These are phyloP conservation scores for Girardia tigrina DNA, from an alignment of 2,888 invertebrate genomes.

Conservation along the genomic window DNA sequence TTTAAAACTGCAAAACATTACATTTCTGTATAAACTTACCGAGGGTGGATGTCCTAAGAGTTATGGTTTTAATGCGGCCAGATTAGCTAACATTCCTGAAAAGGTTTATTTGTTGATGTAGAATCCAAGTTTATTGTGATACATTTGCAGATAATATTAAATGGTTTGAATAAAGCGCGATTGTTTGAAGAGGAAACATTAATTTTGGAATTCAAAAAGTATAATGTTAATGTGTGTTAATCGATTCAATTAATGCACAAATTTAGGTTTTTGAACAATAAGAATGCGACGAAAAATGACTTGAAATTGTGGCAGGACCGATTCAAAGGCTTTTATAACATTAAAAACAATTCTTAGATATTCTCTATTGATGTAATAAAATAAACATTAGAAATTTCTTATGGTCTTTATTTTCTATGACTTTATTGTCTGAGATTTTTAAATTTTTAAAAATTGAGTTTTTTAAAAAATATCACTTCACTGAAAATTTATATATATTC, in stretches of 20 bases:
- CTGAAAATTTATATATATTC: too few species aligned
- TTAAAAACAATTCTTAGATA: too few species aligned
- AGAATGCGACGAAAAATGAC: not conserved
- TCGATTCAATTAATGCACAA: not conserved
- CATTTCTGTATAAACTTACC: conserved; percentile 81
- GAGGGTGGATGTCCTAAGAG: conserved; percentile 87
- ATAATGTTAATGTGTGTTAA: not conserved
- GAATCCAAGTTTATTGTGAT: not conserved
- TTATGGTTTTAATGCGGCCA: conserved; percentile 93
- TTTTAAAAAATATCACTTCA: too few species aligned
- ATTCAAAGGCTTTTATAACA: too few species aligned
- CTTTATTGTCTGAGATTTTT: too few species aligned
- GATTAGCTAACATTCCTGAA: conserved; percentile 69
- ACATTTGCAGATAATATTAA: not conserved
- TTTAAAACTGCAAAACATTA: conserved; percentile 66
- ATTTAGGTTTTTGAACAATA: not conserved
- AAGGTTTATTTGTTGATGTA: not conserved
- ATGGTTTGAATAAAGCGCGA: not conserved
- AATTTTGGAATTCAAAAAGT: not conserved
- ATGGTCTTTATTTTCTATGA: too few species aligned
- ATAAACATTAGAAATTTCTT: too few species aligned
- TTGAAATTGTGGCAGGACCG: not conserved
- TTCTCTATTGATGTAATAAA: too few species aligned
- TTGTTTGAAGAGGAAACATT: not conserved
- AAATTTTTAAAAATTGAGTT: too few species aligned